Evolutionary conservation across 2,797 vertebrate species (phyloP), one percentile per base, ranked within the genome.

Genomic region (Ctenochaetus hawaiiensis): DNA sequence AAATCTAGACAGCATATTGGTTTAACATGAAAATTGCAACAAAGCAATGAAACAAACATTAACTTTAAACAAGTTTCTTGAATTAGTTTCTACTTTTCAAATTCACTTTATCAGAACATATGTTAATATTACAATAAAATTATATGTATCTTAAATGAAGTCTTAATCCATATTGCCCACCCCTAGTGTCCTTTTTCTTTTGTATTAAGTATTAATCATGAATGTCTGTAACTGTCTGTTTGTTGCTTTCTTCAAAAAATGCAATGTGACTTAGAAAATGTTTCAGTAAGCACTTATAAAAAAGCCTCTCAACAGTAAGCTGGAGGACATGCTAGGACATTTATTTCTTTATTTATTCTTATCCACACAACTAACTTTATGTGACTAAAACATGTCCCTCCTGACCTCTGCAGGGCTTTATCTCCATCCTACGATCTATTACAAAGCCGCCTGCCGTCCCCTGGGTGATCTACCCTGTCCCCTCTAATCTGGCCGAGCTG

Each of bases 401-500:
- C 67, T 16, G 75, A 62, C 71, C 86, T 73, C 75, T 58, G 20
- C 62, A 30, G 18, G 82, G 72, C 90, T 85, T 92, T 87, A 84
- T 91, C 92, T 85, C 64, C 18, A 23, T 65, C 72, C 67, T 80
- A 44, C 69, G 77, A 91, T 88, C 84, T 83, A 74, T 92, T 87
- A 87, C 89, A 84, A 85, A 77, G 77, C 86, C 69, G 79, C 75
- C 72, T 72, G 65, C 59, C 13, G 84, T 90, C 91, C 85, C 89
- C 53, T 54, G 87, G 84, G 91, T 87, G 88, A 87, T 87, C 83
- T 66, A 73, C 84, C 66, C 77, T 12, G 78, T 88, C 88, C 91
- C 80, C 85, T 87, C 87, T 87, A 92, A 92, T 91, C 91, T 90
- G 85, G 80, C 91, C 60, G 73, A 75, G 88, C 89, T 82, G 90